Base-by-base conservation (phyloP, 92 coral and sea anemone genomes). In the Epizoanthus ramosus region DNA sequence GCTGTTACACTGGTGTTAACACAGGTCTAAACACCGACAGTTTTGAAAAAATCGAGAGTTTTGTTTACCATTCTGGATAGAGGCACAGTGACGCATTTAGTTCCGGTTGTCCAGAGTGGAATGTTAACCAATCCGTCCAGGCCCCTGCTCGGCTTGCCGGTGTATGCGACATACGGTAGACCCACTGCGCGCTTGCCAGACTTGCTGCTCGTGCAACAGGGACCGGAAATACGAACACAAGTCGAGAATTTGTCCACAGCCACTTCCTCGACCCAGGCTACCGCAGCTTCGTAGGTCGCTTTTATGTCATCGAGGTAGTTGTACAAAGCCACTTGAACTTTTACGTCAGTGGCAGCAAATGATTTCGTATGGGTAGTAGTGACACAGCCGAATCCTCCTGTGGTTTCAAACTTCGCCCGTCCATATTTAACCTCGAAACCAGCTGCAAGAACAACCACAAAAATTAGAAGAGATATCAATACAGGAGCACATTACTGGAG, bases 221-320 rank as follows among this genome's bases (percentile, higher is more conserved):
- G 92, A 56, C 94, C 94, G 9, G 94, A 85, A 68, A 91, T 88
- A 64, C 89, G 90, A 33, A 91, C 92, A 72, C 92, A 91, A 65
- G 83, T 87, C 65, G 91, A 86, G 75, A 88, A 91, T 41, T 91
- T 87, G 75, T 86, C 77, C 65, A 70, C 79, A 16, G 84, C 79
- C 17, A 91, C 85, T 41, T 74, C 70, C 85, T 91, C 92, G 71
- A 85, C 84, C 94, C 94, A 91, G 86, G 88, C 79, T 73, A 91
- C 94, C 53, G 89, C 92, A 33, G 94, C 94, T 73, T 91, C 92
- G 86, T 91, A 88, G n/a, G 92, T 91, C 47, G 90, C 87, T n/a
- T 73, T 73, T 21, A 73, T 2, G 41, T 73, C 79, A 39, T 73
- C 79, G 63, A 25, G 64, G 50, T 54, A 73, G 25, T 73, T 73